A percentile compares a stretch with the other conserved stretches of the same genome.
phyloP scores from a whole-genome alignment of 2,888 invertebrate species.

The Epinotia ramella region DNA sequence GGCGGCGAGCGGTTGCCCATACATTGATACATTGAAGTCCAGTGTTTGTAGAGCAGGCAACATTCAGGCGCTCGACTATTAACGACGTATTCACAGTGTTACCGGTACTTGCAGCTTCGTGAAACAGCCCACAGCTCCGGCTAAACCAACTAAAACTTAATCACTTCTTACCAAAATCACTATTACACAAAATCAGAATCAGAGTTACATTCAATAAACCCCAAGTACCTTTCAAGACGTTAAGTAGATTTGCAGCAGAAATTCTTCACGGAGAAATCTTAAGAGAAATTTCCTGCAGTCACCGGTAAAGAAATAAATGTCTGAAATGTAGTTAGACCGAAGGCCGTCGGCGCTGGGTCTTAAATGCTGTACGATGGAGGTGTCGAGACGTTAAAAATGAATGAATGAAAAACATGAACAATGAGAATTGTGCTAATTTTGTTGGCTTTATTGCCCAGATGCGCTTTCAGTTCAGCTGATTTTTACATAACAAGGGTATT shows the following conservation, averaged over 20 bases:
- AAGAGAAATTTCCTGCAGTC: constrained; percentile 16
- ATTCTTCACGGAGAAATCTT: constrained; percentile 18
- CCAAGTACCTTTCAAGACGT: constrained; percentile 19
- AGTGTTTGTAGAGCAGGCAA: too few species aligned
- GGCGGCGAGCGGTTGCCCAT: too few species aligned
- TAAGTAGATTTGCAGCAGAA: background rate
- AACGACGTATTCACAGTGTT: too few species aligned
- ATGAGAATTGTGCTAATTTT: constrained; percentile 40
- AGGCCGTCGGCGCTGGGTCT: constrained; percentile 11
- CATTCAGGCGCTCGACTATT: too few species aligned
- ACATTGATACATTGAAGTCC: too few species aligned
- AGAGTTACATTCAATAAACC: background rate
- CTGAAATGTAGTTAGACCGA: constrained; percentile 19
- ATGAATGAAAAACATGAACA: constrained; percentile 21
- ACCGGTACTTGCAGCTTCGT: too few species aligned
- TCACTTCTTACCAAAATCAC: background rate
- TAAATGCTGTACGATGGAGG: constrained; percentile 21
- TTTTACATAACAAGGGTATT: constrained; percentile 2
- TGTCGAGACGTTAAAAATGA: constrained; percentile 4
- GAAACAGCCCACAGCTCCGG: too few species aligned
- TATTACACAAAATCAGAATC: too few species aligned
- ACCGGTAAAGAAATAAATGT: constrained; percentile 33
- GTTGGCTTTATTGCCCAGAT: constrained; percentile 39
- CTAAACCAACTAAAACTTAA: too few species aligned
- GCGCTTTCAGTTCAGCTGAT: constrained; percentile 13